phyloP scores from a whole-genome alignment of 2,797 vertebrate genomes.

The Micropoecilia bifurca region DNA sequence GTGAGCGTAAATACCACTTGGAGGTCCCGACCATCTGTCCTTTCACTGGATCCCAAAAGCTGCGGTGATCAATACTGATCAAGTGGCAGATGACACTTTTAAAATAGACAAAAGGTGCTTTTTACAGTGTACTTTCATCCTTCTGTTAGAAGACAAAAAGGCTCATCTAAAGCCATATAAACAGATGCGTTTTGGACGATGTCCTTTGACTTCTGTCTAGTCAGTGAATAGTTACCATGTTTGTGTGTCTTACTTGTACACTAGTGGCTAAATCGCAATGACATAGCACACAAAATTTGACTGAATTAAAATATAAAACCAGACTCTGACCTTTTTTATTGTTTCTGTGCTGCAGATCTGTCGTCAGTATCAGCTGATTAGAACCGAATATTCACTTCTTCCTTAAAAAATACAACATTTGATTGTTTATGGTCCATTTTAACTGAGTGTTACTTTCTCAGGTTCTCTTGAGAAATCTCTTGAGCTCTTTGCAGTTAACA shows the following conservation, averaged over 20 bases:
- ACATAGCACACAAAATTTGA: not conserved
- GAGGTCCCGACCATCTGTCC: slow-evolving; percentile 74
- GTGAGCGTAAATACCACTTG: slow-evolving; percentile 48
- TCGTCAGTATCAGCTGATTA: not conserved
- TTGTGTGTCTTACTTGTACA: not conserved
- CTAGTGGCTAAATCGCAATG: not conserved
- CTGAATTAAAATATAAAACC: not conserved
- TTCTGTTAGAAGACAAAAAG: slow-evolving; percentile 12
- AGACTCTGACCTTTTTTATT: not conserved
- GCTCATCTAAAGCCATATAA: slow-evolving; percentile 28
- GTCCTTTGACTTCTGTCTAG: not conserved
- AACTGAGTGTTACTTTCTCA: not conserved
- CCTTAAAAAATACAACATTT: not conserved
- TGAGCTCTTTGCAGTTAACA: not conserved
- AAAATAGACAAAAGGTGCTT: slow-evolving; percentile 53
- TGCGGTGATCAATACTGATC: slow-evolving; percentile 73
- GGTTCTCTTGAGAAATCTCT: too few species aligned
- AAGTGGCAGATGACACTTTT: slow-evolving; percentile 68
- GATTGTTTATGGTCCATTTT: not conserved
- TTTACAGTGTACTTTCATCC: slow-evolving; percentile 38
- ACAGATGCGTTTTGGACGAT: slow-evolving; percentile 17
- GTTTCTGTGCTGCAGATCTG: not conserved
- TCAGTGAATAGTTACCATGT: not conserved
- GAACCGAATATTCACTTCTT: not conserved
- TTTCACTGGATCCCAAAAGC: slow-evolving; percentile 44